Evolutionary conservation across 2,888 invertebrate genomes (phyloP).

Genomic region (Volucella bombylans): DNA sequence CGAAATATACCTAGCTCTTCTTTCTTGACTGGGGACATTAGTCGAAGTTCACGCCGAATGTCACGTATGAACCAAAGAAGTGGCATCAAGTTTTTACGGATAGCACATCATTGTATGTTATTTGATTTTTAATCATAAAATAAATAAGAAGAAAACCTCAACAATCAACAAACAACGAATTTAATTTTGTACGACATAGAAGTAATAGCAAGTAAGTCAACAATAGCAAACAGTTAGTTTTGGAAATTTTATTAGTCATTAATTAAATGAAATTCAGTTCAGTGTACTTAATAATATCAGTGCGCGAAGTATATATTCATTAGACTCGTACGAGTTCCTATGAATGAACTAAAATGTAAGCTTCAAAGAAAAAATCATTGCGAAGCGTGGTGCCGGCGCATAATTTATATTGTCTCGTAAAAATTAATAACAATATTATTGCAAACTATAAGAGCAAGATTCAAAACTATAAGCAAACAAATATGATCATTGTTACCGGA

Average conservation of each 20-base stretch:
- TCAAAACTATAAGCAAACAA: slow-evolving; percentile 8
- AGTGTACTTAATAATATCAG: slow-evolving; percentile 31
- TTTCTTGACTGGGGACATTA: slow-evolving; percentile 24
- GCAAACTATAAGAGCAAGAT: slow-evolving; percentile 11
- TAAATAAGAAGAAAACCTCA: slow-evolving; percentile 75
- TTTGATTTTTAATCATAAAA: slow-evolving; percentile 33
- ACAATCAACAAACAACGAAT: slow-evolving; percentile 74
- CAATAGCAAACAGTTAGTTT: slow-evolving; percentile 74
- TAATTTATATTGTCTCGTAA: slow-evolving; percentile 14
- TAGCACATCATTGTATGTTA: slow-evolving; percentile 6
- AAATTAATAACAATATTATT: slow-evolving; percentile 22
- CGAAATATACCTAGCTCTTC: slow-evolving; percentile 50
- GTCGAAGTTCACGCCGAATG: slow-evolving; percentile 49
- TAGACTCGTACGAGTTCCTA: slow-evolving; percentile 7
- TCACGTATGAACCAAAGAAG: slow-evolving; percentile 48
- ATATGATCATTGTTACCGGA: slow-evolving; percentile 71
- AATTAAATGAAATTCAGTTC: slow-evolving; percentile 49
- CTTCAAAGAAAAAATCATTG: slow-evolving; percentile 35
- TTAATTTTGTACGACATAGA: slow-evolving; percentile 75
- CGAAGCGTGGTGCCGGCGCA: slow-evolving; percentile 13
- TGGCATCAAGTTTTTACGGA: slow-evolving; percentile 22
- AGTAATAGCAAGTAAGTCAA: slow-evolving; percentile 76
- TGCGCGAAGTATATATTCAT: slow-evolving; percentile 2
- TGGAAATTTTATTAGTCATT: slow-evolving; percentile 33
- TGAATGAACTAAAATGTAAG: slow-evolving; percentile 60